Percentiles rank a stretch among this genome's conserved stretches.
Conservation (phyloP, 2,113 vertebrate genomes). For the mouse (Mus musculus) region GRCm39 chr12:67495501-67496000, state of each 20-base stretch:
- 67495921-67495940: background rate
- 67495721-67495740: background rate
- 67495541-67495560: background rate
- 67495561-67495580: background rate
- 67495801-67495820: conserved; percentile 6
- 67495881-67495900: background rate
- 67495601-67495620: background rate
- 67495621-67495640: background rate
- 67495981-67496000: background rate
- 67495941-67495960: background rate
- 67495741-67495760: background rate
- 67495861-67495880: conserved; percentile 8
- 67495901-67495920: background rate
- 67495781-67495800: background rate
- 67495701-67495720: background rate
- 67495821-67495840: background rate
- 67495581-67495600: background rate
- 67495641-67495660: background rate
- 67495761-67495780: conserved; percentile 13
- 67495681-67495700: background rate
- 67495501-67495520: background rate
- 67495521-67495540: background rate
- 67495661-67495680: background rate
- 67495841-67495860: background rate
- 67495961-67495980: background rate